Evolutionary conservation across 2,113 vertebrate species (phyloP).

Genomic region (Myrmophylax atrothorax): DNA sequence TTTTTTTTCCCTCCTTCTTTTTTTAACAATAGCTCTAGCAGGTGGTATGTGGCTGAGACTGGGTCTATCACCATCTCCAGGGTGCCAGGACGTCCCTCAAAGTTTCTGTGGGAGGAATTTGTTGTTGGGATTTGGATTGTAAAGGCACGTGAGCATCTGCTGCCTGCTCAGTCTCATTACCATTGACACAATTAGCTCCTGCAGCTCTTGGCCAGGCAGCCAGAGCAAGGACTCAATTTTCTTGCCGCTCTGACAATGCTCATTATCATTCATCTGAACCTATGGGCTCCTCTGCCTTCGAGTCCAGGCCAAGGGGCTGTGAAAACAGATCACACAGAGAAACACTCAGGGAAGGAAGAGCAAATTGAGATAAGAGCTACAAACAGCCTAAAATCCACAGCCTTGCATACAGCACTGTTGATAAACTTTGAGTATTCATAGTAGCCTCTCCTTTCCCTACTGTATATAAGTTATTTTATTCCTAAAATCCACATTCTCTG

Average conservation of each 20-base stretch:
- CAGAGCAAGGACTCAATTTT: slow-evolving; percentile 64
- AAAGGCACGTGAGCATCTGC: slow-evolving; percentile 98
- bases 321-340: slow-evolving; percentile 1
- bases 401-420: not conserved
- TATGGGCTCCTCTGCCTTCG: slow-evolving; percentile 34
- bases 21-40: slow-evolving; percentile 88
- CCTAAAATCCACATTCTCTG: not conserved
- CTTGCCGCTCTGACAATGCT: slow-evolving; percentile 63
- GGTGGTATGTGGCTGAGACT: slow-evolving; percentile 86
- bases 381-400: not conserved
- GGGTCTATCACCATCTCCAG: slow-evolving; percentile 73
- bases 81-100: slow-evolving; percentile 80
- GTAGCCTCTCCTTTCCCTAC: not conserved
- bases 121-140: slow-evolving; percentile 85
- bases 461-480: not conserved
- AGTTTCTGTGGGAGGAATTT: slow-evolving; percentile 79
- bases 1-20: slow-evolving; percentile 32
- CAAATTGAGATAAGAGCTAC: not conserved
- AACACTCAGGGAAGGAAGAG: not conserved
- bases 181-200: slow-evolving; percentile 89
- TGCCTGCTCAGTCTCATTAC: slow-evolving; percentile 86
- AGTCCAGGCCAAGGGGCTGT: slow-evolving; percentile 6
- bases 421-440: not conserved
- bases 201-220: slow-evolving; percentile 71
- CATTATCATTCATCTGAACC: slow-evolving; percentile 73